Percentiles rank a stretch among this genome's conserved stretches.
Conservation (phyloP, 2,888 invertebrate species). For the Leptinotarsa rubiginosa region DNA sequence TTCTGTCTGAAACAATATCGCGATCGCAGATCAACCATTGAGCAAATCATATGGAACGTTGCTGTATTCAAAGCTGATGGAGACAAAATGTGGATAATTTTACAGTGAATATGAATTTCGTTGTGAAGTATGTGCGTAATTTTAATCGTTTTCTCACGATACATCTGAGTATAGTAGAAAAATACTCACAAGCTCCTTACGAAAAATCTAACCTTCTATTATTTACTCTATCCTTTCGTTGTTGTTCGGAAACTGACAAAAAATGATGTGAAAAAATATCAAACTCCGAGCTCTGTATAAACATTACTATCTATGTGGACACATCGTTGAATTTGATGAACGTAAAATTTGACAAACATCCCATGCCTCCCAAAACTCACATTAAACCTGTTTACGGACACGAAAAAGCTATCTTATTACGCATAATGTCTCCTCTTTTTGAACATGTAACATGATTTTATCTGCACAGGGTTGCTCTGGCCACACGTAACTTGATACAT, state of each 20-base stretch:
- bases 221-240: no score
- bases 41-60: no score
- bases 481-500: conserved; percentile 43
- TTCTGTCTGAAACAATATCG: no score
- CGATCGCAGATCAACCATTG: no score
- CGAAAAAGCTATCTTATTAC: conserved; percentile 56
- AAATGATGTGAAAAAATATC: neutral
- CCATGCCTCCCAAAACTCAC: neutral
- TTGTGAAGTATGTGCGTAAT: no score
- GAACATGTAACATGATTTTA: conserved; percentile 51
- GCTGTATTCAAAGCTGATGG: no score
- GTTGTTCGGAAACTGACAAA: neutral
- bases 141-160: no score
- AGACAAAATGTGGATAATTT: no score
- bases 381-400: conserved; percentile 46
- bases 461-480: conserved; percentile 43
- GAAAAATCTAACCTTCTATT: no score
- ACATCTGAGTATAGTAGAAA: no score
- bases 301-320: conserved; percentile 9
- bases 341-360: conserved; percentile 18
- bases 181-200: no score
- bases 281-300: neutral
- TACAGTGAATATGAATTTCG: no score
- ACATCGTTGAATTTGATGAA: conserved; percentile 17
- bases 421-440: conserved; percentile 50